Evolutionary conservation across 2,888 invertebrate species (phyloP), one percentile per base, ranked within the genome.

Genomic region (Hirtodrosophila duncani): DNA sequence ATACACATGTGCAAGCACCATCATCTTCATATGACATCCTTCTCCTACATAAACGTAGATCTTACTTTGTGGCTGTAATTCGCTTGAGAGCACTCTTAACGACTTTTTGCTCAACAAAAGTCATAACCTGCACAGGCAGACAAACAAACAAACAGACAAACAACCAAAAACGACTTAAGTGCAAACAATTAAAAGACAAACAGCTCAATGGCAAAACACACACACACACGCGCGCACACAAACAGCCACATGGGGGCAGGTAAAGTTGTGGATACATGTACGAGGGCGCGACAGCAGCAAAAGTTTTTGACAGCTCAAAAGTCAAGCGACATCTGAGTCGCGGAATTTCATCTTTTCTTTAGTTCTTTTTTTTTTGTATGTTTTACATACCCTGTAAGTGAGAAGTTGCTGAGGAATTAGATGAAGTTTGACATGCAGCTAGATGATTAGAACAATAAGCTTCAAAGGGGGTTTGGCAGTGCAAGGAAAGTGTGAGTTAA

Each of bases 161-260:
- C 53, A 51, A 10, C 56, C 46, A 60, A 64, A 60, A 77, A 77
- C 61, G 52, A 53, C 71, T 75, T 71, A 75, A 75, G 75, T 79
- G 79, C 79, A 75, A 79, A 79, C 75, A 75, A 75, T 75, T 75
- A 75, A 75, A 75, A 75, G 69, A 69, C 79, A 79, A 75, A 75
- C 75, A 79, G 72, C 75, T 71, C 75, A 71, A 67, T 75, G 67
- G 41, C 53, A 37, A 41, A 36, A 43, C 34, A 18, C 50, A 21
- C 21, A 27, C 10, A 8, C n/a, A 10, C 17, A 26, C 21, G 41
- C 27, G 48, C 24, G 14, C 34, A 14, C 34, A 13, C 20, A 27
- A 10, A 43, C 29, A 56, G 23, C 38, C 34, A 30, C 9, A 37
- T 9, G 23, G 13, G 20, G 13, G 23, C 24, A 48, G 42, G 17